Evolutionary conservation across 2,888 invertebrate genomes (phyloP), one percentile per base, ranked within the genome.

Genomic region (Eumerus sabulonum): DNA sequence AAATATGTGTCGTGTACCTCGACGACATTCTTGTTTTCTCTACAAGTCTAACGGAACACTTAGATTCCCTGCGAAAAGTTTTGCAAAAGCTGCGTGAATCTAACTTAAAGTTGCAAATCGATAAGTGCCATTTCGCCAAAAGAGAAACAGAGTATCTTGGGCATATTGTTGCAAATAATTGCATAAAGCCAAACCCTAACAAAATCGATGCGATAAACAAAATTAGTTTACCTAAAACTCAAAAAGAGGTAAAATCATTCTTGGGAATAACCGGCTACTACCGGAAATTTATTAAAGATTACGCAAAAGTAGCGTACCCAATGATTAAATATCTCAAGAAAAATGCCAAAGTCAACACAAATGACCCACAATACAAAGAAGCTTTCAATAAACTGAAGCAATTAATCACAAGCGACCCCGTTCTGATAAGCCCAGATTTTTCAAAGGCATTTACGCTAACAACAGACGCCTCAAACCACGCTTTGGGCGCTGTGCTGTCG

Each of bases 91-190:
- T 57, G 9, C 27, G 57, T 5, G 11, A 51, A 44, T 3, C 48
- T 5, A 44, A 44, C 9, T 13, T 51, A 42, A 67, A 67, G 35
- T 35, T 57, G 9, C 59, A 59, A 56, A 27, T 27, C 7, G 27
- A 4, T 27, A 27, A 27, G 7, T 27, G 7, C 40, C 47, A 47
- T 50, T 42, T 38, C n/a, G 45, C 45, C 14, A 19, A n/a, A 1
- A n/a, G 47, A 18, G 47, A 54, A 47, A 76, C 83, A 2, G 73
- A 79, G 4, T 84, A 59, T 48, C 45, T 85, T 4, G 83, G 84
- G 0, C 83, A 81, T 56, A 54, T 47, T 38, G 17, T 9, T 12
- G 60, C 60, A 18, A 60, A 38, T 13, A 47, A 60, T 38, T n/a
- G n/a, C n/a, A n/a, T n/a, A n/a, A n/a, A n/a, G n/a, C n/a, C n/a